phyloP scores from a whole-genome alignment of 2,797 vertebrate genomes.

The Perodicticus potto region DNA sequence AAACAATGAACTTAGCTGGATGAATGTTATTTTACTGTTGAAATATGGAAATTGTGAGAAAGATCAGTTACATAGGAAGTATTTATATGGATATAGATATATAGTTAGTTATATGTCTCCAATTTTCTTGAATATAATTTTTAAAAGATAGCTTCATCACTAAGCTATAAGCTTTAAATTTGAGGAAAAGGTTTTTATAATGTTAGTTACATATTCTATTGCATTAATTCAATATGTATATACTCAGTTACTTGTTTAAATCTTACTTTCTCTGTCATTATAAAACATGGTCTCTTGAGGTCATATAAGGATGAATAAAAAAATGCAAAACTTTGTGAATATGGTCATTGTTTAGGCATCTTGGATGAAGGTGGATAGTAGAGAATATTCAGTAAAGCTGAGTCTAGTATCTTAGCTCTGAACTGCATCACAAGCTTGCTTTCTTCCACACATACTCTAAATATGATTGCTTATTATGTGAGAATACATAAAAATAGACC shows the following conservation, averaged over 20 bases:
- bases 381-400: background rate
- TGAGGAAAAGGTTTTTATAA: background rate
- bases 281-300: background rate
- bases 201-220: background rate
- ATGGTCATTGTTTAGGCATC: background rate
- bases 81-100: background rate
- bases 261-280: background rate
- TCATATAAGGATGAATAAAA: background rate
- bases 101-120: background rate
- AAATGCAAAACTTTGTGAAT: background rate
- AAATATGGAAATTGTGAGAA: conserved; percentile 11
- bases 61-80: background rate
- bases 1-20: background rate
- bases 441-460: background rate
- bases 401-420: background rate
- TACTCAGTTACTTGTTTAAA: background rate
- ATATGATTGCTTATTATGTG: background rate
- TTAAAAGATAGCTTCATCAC: background rate
- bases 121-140: background rate
- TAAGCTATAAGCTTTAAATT: conserved; percentile 1
- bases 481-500: background rate
- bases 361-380: background rate
- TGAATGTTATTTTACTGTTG: background rate
- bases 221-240: background rate
- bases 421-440: background rate